Percentiles rank a stretch among this genome's conserved stretches.
phyloP scores from a whole-genome alignment of 2,888 invertebrate species.

The Hipparchia sbordonii region DNA sequence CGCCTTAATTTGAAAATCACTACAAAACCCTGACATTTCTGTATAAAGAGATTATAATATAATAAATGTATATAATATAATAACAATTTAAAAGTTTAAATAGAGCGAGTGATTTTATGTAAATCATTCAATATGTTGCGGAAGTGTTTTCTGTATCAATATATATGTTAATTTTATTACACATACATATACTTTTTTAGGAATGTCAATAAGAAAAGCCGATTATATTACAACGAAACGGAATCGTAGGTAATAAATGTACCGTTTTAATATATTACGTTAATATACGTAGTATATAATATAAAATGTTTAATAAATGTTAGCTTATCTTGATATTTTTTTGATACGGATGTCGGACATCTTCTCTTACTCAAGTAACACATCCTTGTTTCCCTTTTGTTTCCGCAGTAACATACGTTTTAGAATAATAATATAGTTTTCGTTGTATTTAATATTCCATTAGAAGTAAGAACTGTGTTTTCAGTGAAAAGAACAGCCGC shows the following conservation, averaged over 20 bases:
- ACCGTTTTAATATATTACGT: conserved; percentile 19
- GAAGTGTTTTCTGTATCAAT: conserved; percentile 24
- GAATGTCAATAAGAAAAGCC: conserved; percentile 23
- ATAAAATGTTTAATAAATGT: conserved; percentile 16
- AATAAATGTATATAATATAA: background rate
- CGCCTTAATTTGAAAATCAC: background rate
- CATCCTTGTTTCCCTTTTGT: conserved; percentile 14
- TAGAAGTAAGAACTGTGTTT: too few relatives aligned
- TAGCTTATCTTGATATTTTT: conserved; percentile 19
- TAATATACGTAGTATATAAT: conserved; percentile 7
- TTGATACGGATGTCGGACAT: conserved; percentile 11
- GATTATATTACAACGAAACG: conserved; percentile 5
- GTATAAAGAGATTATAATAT: conserved; percentile 26
- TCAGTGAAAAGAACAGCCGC: too few relatives aligned
- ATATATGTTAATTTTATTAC: conserved; percentile 32
- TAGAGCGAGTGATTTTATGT: conserved; percentile 25
- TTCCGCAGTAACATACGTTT: background rate
- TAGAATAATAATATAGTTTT: background rate
- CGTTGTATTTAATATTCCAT: background rate
- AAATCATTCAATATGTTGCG: conserved; percentile 24
- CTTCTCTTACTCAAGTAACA: conserved; percentile 5
- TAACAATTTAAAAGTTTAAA: conserved; percentile 28
- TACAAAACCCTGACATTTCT: conserved; percentile 34
- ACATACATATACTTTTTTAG: conserved; percentile 12
- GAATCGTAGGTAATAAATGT: background rate